Evolutionary conservation across 2,888 invertebrate species (phyloP), one percentile per base, ranked within the genome.

Genomic region (Chymomyza caudatula): DNA sequence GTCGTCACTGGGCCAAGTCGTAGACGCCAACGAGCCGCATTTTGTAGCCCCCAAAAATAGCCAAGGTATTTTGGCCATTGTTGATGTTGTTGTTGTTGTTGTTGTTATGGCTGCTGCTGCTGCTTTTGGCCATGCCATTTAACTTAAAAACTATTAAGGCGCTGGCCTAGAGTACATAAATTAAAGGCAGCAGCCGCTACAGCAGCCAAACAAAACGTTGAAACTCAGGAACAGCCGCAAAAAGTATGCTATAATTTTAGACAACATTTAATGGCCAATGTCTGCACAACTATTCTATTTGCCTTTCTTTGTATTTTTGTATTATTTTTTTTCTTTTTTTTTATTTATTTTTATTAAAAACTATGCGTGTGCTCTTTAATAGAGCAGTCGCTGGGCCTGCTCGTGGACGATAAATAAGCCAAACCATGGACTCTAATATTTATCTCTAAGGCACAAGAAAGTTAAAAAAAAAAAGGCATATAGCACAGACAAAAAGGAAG

Each of bases 91-190:
- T 49, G 37, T 23, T 4, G 17, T 37, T 51, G 4, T 37, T 55
- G 29, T 56, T 53, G 42, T 55, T 68, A 54, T 63, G 54, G 20
- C 52, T 66, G 29, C 11, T 1, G 4, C 49, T 42, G 51, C 22
- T 19, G 19, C 51, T 58, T 55, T 43, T 64, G 57, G 67, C 61
- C 29, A 67, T 69, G 51, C 13, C 73, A 81, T 86, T 86, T 85
- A 86, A 78, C 78, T 71, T 80, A 73, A 80, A 80, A 80, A 86
- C 87, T 80, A 80, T 86, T 82, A 85, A 74, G 82, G 65, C 81
- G 67, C 73, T 70, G 53, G 53, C n/a, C 76, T 65, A 63, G 68
- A 85, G 85, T 80, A 85, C 85, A 80, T 80, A 80, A 86, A 80
- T 80, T 85, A 86, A 65, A 61, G 22, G 4, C 23, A 37, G 11